Evolutionary conservation across 2,888 invertebrate genomes (phyloP).

Genomic region (Rutpela maculata): DNA sequence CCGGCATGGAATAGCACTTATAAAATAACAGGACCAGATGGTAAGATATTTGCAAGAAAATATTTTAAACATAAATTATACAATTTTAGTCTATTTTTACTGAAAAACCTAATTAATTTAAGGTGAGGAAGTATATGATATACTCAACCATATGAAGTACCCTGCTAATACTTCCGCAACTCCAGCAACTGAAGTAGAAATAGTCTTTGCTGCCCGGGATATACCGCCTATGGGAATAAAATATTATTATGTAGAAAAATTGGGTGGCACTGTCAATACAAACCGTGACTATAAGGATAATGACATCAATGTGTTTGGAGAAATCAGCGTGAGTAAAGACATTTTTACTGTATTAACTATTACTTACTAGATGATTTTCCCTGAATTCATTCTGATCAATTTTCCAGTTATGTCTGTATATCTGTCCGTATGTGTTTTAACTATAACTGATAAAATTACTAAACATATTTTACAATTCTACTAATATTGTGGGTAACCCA

Average conservation of each 20-base stretch:
- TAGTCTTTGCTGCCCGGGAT: conserved; percentile 79
- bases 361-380: too few relatives aligned
- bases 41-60: conserved; percentile 73
- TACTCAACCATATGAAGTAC: conserved; percentile 51
- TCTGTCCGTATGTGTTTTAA: too few relatives aligned
- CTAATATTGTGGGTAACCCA: too few relatives aligned
- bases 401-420: too few relatives aligned
- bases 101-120: conserved; percentile 13
- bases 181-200: conserved; percentile 74
- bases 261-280: neutral
- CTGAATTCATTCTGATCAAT: too few relatives aligned
- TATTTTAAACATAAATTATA: neutral
- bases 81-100: neutral
- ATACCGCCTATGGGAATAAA: conserved; percentile 57
- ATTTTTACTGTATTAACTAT: too few relatives aligned
- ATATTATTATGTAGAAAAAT: conserved; percentile 47
- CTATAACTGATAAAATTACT: too few relatives aligned
- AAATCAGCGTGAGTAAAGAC: conserved; percentile 5
- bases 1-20: conserved; percentile 78
- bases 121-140: conserved; percentile 49
- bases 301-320: conserved; percentile 21
- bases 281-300: neutral
- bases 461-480: too few relatives aligned
- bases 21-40: conserved; percentile 78
- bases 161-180: conserved; percentile 9